Base-by-base conservation (phyloP, 2,113 vertebrate genomes). In the Pyrgilauda ruficollis region DNA sequence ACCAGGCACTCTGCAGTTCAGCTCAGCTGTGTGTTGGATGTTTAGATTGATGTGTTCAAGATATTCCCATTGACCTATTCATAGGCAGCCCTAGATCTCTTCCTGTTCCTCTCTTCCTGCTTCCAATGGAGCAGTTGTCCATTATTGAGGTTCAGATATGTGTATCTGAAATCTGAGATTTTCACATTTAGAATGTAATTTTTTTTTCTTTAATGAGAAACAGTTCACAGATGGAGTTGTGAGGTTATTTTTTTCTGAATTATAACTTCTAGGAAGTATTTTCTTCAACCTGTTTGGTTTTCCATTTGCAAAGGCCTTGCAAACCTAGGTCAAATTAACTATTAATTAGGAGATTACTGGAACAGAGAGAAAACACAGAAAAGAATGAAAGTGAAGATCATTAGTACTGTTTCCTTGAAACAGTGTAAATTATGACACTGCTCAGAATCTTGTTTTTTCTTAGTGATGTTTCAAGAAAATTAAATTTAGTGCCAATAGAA, bases 341-440 rank as follows among this genome's bases (percentile, higher is more conserved):
- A 31, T 43, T 87, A 66, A 91, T 94, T 79, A 69, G 50, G n/a
- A 78, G 20, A 76, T 88, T 91, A 70, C 78, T 70, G 27, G 30
- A 93, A 91, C n/a, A 76, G n/a, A 84, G 69, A 82, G 35, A 83
- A 94, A 82, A 53, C 55, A 66, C 21, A 14, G 37, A 85, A 90
- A 83, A 90, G 11, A 94, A 77, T 82, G 81, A 77, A 93, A 96
- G 35, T 10, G 35, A 56, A 93, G 58, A 66, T 83, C n/a, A 80
- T 77, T 72, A 78, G 20, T 66, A 55, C 19, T 20, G 21, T 47
- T 95, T 86, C 35, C 59, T 84, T 93, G 75, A 93, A 91, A 59
- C 6, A 62, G 6, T 80, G 47, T 74, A 50, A 91, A 81, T 81
- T 30, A 44, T 0, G 4, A 28, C 35, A 73, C 39, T 46, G 24